A percentile compares a stretch with the other conserved stretches of the same genome.
These are phyloP conservation scores for Taeniopygia guttata DNA, from an alignment of 2,797 vertebrate species.

Conservation along the genomic window DNA sequence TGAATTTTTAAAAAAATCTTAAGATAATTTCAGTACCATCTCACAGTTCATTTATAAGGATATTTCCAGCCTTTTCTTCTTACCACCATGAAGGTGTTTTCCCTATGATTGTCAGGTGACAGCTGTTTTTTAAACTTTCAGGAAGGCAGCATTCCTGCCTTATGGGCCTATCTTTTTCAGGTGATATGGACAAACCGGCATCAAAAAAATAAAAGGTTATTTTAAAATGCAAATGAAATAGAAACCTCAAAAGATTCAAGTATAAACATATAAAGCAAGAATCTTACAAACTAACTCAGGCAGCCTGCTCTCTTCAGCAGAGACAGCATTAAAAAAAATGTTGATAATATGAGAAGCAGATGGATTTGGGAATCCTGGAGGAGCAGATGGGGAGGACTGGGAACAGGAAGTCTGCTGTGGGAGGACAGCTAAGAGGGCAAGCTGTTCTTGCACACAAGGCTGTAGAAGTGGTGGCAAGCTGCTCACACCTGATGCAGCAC, in stretches of 20 bases:
- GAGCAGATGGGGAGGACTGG: slow-evolving; percentile 18
- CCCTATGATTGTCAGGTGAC: neutral
- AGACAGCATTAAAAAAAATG: neutral
- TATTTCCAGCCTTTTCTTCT: neutral
- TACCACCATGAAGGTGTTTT: neutral
- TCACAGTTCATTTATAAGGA: neutral
- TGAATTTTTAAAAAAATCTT: neutral
- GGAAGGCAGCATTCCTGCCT: neutral
- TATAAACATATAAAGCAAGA: neutral
- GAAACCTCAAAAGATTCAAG: neutral
- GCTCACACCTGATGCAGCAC: neutral
- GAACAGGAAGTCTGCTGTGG: slow-evolving; percentile 1
- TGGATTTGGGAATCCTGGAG: neutral
- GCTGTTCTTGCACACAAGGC: neutral
- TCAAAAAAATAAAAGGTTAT: neutral
- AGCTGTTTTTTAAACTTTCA: neutral
- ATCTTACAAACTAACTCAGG: neutral
- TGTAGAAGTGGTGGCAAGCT: neutral
- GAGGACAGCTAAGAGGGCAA: slow-evolving; percentile 18
- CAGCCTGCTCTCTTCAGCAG: neutral
- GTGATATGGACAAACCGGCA: neutral
- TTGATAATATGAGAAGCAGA: slow-evolving; percentile 18
- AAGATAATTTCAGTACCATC: neutral
- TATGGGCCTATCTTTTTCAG: neutral
- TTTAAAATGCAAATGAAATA: neutral